These are phyloP conservation scores for Macropodus opercularis DNA, from an alignment of 2,797 vertebrate genomes.

Conservation along the genomic window DNA sequence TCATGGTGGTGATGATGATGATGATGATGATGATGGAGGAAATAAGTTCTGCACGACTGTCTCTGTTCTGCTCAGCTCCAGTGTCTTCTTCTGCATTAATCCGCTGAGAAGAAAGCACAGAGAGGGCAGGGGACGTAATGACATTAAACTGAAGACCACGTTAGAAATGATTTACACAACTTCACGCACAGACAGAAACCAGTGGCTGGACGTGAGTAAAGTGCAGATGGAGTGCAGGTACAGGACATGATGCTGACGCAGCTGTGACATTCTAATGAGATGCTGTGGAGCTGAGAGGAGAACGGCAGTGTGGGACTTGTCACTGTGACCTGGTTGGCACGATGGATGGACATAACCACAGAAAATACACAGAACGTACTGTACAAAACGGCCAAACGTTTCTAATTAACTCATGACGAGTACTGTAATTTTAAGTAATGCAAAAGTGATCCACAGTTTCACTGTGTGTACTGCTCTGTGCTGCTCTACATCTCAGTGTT, in stretches of 20 bases:
- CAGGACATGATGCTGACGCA: no score
- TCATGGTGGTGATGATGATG: constrained; percentile 34
- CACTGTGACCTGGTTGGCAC: no score
- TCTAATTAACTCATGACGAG: no score
- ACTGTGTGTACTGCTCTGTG: not conserved
- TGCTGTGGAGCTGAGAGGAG: not conserved
- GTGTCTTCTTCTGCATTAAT: constrained; percentile 54
- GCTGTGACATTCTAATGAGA: no score
- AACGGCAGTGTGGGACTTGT: no score
- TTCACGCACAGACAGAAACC: not conserved
- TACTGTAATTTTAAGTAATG: no score
- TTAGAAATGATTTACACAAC: no score
- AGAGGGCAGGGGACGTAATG: not conserved
- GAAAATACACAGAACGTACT: no score
- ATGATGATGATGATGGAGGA: constrained; percentile 20
- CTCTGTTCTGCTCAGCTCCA: constrained; percentile 28
- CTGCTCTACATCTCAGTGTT: not conserved
- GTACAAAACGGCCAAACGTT: no score
- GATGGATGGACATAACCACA: no score
- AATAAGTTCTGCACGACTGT: constrained; percentile 26
- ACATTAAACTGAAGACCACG: constrained; percentile 7
- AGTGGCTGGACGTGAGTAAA: constrained; percentile 9
- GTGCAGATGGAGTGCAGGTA: constrained; percentile 54
- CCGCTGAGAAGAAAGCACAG: constrained; percentile 52
- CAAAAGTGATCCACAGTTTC: no score